These are phyloP conservation scores for Sceloporus undulatus DNA, from an alignment of 2,113 vertebrate genomes.

Conservation along the genomic window DNA sequence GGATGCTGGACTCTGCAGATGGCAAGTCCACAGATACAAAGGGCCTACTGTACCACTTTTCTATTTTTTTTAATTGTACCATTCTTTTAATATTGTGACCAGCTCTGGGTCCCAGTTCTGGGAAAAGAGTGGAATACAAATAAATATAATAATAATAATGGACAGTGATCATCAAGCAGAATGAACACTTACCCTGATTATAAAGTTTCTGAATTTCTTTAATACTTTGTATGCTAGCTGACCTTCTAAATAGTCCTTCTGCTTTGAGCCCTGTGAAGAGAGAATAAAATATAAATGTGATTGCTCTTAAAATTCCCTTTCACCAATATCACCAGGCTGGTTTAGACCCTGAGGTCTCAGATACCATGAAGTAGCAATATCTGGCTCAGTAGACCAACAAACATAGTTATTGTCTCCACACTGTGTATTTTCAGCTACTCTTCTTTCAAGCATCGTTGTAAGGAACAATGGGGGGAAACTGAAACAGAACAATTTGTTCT, in stretches of 20 bases:
- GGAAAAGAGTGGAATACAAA: too few species aligned
- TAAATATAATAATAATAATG: too few species aligned
- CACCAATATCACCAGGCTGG: neutral
- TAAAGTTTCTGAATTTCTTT: conserved; percentile 29
- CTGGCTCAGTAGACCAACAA: neutral
- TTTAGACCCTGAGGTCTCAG: neutral
- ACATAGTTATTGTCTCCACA: neutral
- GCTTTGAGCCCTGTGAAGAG: conserved; percentile 6
- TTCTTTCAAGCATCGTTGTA: neutral
- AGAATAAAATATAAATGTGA: neutral
- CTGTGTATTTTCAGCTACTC: neutral
- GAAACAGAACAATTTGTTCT: neutral
- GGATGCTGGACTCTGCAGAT: too few species aligned
- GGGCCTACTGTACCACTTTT: too few species aligned
- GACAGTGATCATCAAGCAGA: neutral
- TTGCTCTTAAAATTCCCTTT: neutral
- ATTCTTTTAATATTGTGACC: too few species aligned
- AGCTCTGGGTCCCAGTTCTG: too few species aligned
- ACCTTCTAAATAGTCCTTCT: conserved; percentile 12
- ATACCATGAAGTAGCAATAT: neutral
- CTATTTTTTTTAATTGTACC: too few species aligned
- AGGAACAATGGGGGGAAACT: neutral
- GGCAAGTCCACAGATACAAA: too few species aligned
- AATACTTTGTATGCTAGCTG: conserved; percentile 20
- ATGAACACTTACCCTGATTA: conserved; percentile 8